Conservation (phyloP, 1,140 invertebrate species). For the Caenorhabditis tropicalis region DNA sequence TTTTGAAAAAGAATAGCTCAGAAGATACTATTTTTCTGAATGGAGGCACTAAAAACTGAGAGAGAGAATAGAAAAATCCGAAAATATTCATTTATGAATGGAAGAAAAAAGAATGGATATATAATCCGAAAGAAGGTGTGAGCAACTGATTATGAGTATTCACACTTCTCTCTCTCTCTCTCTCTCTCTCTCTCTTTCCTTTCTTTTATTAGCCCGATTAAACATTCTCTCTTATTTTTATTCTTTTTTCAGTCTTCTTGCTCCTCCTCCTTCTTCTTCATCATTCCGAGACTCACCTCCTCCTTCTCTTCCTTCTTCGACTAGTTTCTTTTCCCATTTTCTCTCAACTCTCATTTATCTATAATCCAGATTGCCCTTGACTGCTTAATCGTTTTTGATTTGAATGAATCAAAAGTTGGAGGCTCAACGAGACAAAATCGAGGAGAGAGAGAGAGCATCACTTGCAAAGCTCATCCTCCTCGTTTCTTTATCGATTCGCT, state of each 20-base stretch:
- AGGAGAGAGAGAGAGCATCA: neutral
- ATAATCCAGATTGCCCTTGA: neutral
- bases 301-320: neutral
- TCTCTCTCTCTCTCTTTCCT: too few relatives aligned
- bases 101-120: neutral
- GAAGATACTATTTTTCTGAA: too few relatives aligned
- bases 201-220: neutral
- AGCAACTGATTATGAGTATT: too few relatives aligned
- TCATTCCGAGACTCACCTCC: neutral
- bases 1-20: neutral
- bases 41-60: neutral
- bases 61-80: neutral
- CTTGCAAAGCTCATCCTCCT: neutral
- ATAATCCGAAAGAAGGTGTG: neutral
- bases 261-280: neutral
- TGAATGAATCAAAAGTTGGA: neutral
- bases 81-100: neutral
- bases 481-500: neutral
- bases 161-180: too few relatives aligned
- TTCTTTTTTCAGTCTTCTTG: too few relatives aligned
- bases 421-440: neutral
- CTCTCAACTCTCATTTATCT: neutral
- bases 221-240: too few relatives aligned
- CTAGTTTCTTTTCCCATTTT: neutral
- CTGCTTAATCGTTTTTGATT: conserved; percentile 3